phyloP scores from a whole-genome alignment of 2,797 vertebrate genomes.

The Pteronotus mesoamericanus region DNA sequence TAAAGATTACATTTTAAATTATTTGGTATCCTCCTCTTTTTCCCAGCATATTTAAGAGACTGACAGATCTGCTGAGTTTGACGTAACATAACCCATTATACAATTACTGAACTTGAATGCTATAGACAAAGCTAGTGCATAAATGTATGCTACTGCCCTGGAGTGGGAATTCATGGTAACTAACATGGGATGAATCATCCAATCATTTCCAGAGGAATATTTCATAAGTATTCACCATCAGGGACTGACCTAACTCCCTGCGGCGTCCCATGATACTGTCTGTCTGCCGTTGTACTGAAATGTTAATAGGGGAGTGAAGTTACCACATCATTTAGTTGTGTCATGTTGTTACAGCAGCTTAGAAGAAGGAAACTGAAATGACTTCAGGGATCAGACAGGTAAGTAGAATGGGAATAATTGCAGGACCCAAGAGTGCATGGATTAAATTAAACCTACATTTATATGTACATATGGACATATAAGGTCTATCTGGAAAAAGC shows the following conservation, averaged over 20 bases:
- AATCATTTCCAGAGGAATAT: neutral
- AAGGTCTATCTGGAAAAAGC: neutral
- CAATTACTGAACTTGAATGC: neutral
- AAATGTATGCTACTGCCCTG: neutral
- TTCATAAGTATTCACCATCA: neutral
- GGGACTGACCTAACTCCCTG: neutral
- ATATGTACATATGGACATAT: rapidly evolving
- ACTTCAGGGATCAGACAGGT: neutral
- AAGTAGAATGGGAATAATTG: neutral
- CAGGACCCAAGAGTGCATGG: neutral
- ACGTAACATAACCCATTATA: neutral
- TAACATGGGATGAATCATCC: neutral
- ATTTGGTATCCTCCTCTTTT: neutral
- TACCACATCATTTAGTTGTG: neutral
- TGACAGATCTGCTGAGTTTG: neutral
- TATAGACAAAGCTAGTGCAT: neutral
- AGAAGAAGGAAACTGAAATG: neutral
- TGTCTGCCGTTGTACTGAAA: neutral
- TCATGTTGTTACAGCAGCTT: neutral
- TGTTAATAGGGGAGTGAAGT: neutral
- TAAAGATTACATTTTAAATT: neutral
- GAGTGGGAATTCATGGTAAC: neutral
- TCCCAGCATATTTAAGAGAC: neutral
- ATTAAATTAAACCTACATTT: neutral
- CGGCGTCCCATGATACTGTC: neutral